Base-by-base conservation (phyloP, 1,140 invertebrate genomes). In the Scaptomyza pallida region DNA sequence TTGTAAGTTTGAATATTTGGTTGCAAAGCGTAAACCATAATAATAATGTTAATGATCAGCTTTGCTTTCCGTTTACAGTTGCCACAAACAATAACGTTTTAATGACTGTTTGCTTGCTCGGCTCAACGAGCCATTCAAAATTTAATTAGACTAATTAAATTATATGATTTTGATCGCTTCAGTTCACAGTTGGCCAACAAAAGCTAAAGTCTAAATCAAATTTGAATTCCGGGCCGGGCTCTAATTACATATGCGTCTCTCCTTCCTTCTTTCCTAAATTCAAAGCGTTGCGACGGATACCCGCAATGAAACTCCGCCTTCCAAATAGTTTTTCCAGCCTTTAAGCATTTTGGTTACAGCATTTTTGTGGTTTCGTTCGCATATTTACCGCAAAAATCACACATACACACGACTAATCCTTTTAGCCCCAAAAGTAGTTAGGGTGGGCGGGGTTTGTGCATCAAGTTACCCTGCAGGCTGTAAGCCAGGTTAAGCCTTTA, bases 291-390 rank as follows among this genome's bases (percentile, higher is more conserved):
- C 16, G 26, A 30, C 12, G 43, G 43, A 67, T 60, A 37, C 21
- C 63, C 41, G 55, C 56, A 47, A 55, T 41, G 15, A 17, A 30
- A 9, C 19, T 10, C 17, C 13, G n/a, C 50, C 50, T 30, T 19
- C 26, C 37, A 44, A 74, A 74, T 77, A 77, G 75, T 77, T 77
- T 77, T 77, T 77, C 75, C 72, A 77, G 72, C 65, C 72, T 77
- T 77, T 77, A 77, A 71, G 52, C 75, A 77, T 75, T 77, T 77
- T 65, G 47, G 60, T 77, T 65, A 70, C 60, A 75, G 65, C n/a
- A 75, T 75, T 77, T 77, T 71, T 77, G 67, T 43, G 75, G 75
- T 65, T 51, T 62, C 16, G 57, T 40, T 63, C 43, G 57, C 70
- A 76, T 75, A 75, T 75, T 72, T 72, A 72, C 62, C 70, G 48